Conservation (phyloP, 1,140 invertebrate genomes). For the Amphibalanus amphitrite region DNA sequence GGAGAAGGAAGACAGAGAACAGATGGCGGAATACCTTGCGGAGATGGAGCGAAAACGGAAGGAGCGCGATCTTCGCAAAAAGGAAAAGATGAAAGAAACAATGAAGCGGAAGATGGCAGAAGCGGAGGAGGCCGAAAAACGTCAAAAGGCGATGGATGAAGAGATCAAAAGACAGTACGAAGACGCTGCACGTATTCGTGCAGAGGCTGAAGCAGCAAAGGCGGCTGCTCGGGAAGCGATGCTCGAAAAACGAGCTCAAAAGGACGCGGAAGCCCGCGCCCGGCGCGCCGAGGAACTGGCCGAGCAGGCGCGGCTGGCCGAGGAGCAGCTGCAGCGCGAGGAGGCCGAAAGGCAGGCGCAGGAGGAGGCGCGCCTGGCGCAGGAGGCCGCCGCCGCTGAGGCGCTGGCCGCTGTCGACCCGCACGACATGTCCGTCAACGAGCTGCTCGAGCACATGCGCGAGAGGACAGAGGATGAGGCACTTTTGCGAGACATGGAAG, state of each 20-base stretch:
- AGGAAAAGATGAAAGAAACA: conserved; percentile 2
- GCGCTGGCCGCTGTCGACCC: neutral
- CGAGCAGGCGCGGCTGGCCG: neutral
- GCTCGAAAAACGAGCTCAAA: neutral
- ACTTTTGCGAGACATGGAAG: neutral
- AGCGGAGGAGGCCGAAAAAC: neutral
- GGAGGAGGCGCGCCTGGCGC: neutral
- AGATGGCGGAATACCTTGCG: neutral
- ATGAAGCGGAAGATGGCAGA: conserved; percentile 3
- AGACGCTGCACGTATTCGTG: neutral
- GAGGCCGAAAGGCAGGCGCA: neutral
- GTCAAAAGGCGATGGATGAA: neutral
- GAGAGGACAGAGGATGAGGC: neutral
- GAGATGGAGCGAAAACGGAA: conserved; percentile 2
- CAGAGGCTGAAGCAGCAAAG: neutral
- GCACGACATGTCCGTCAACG: neutral
- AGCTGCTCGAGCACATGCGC: conserved; percentile 2
- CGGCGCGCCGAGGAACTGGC: neutral
- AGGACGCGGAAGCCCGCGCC: neutral
- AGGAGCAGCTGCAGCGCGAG: neutral
- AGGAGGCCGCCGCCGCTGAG: neutral
- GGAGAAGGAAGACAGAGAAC: neutral
- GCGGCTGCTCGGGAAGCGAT: neutral
- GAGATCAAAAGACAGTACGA: neutral
- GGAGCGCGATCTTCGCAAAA: neutral